Evolutionary conservation across 92 coral and sea anemone genomes (phyloP).

Genomic region (Porites cylindrica): DNA sequence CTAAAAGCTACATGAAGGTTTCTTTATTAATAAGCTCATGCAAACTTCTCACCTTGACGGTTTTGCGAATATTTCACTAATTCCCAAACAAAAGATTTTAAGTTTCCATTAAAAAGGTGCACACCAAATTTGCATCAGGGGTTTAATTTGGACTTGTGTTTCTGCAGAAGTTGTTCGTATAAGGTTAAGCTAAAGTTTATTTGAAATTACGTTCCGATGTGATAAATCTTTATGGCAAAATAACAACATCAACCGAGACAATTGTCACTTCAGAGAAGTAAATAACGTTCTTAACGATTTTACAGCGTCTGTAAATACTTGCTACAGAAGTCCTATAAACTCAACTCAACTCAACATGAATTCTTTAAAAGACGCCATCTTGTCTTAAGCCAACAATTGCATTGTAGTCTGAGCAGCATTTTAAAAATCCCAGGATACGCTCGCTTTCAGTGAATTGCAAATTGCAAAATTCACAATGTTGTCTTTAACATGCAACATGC

Average conservation of each 20-base stretch:
- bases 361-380: not conserved
- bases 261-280: not conserved
- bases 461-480: not conserved
- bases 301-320: not conserved
- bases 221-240: not conserved
- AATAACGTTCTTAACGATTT: not conserved
- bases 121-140: not conserved
- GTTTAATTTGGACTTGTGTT: not conserved
- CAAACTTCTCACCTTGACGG: not conserved
- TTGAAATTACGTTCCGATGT: not conserved
- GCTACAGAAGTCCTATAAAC: not conserved
- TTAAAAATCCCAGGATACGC: not conserved
- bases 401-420: not conserved
- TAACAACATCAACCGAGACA: not conserved
- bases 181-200: not conserved
- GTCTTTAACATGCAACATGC: not conserved
- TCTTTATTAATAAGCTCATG: not conserved
- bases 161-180: not conserved
- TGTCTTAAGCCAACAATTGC: not conserved
- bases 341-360: not conserved
- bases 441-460: not conserved
- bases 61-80: not conserved
- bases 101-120: not conserved
- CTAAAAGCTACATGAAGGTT: too few species aligned
- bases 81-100: conserved; percentile 13